A percentile compares a stretch with the other conserved stretches of the same genome.
Evolutionary conservation across 2,113 vertebrate genomes (phyloP).

Genomic region (Siniperca knerii): DNA sequence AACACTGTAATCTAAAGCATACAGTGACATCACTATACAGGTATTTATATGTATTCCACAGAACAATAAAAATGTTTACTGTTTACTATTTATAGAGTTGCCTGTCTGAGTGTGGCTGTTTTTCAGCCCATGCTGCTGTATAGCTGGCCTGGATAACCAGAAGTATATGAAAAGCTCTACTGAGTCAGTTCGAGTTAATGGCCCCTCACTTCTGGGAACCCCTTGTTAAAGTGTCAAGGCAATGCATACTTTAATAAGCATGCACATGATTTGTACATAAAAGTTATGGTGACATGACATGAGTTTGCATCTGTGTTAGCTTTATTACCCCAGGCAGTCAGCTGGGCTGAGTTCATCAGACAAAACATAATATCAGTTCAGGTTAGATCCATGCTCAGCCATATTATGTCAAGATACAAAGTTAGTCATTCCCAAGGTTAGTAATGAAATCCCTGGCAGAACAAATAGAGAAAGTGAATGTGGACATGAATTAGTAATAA

Average conservation of each 20-base stretch:
- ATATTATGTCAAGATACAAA: not conserved
- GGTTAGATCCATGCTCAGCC: not conserved
- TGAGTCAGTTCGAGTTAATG: slow-evolving; percentile 53
- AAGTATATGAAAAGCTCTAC: slow-evolving; percentile 41
- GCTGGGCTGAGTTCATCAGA: slow-evolving; percentile 26
- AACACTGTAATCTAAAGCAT: slow-evolving; percentile 35
- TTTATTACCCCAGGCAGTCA: slow-evolving; percentile 26
- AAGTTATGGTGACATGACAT: slow-evolving; percentile 67
- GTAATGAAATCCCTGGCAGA: not conserved
- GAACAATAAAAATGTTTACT: slow-evolving; percentile 65
- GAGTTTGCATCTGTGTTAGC: slow-evolving; percentile 65
- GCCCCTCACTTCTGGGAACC: slow-evolving; percentile 67
- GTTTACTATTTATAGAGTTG: slow-evolving; percentile 70
- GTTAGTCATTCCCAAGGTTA: not conserved
- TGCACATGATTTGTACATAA: slow-evolving; percentile 39
- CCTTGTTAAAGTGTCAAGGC: slow-evolving; percentile 66
- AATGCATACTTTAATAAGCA: slow-evolving; percentile 44
- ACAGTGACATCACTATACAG: slow-evolving; percentile 62
- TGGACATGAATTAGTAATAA: not conserved
- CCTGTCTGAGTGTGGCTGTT: slow-evolving; percentile 34
- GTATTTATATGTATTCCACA: slow-evolving; percentile 61
- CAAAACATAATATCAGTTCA: slow-evolving; percentile 21
- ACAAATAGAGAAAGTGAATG: not conserved
- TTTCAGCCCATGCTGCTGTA: slow-evolving; percentile 29
- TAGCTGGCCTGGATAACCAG: slow-evolving; percentile 69